Evolutionary conservation across 2,797 vertebrate species (phyloP).

Genomic region (Micromesistius poutassou): DNA sequence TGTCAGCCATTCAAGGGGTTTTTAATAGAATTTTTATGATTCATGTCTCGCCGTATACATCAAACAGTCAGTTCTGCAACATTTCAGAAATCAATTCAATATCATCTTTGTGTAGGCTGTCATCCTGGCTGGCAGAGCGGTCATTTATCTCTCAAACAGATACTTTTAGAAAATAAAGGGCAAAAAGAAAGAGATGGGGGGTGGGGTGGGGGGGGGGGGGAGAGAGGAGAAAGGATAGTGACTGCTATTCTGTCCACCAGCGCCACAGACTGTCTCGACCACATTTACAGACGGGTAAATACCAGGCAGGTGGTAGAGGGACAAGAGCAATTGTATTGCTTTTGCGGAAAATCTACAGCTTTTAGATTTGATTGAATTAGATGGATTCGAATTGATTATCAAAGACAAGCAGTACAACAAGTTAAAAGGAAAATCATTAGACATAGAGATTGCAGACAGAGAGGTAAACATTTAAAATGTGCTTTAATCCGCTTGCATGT

Average conservation of each 20-base stretch:
- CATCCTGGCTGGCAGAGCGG: slow-evolving; percentile 72
- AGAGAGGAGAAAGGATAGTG: slow-evolving; percentile 57
- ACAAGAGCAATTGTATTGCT: neutral
- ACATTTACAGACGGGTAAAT: neutral
- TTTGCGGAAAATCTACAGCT: slow-evolving; percentile 14
- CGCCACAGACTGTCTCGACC: slow-evolving; percentile 17
- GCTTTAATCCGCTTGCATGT: slow-evolving; percentile 39
- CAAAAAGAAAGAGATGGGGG: slow-evolving; percentile 45
- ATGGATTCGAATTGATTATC: slow-evolving; percentile 3
- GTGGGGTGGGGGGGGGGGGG: slow-evolving; percentile 17
- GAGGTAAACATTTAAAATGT: slow-evolving; percentile 20
- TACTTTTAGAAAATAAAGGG: slow-evolving; percentile 76
- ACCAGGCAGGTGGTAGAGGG: slow-evolving; percentile 1
- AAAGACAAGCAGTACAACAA: slow-evolving; percentile 16
- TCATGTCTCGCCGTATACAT: slow-evolving; percentile 85
- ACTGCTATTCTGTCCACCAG: slow-evolving; percentile 36
- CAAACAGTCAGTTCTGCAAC: slow-evolving; percentile 85
- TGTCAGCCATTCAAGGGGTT: slow-evolving; percentile 88
- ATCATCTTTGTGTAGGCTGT: slow-evolving; percentile 88
- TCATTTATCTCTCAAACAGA: slow-evolving; percentile 83
- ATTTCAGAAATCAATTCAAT: slow-evolving; percentile 91
- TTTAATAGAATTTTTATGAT: slow-evolving; percentile 98
- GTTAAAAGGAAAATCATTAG: slow-evolving; percentile 42
- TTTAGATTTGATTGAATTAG: slow-evolving; percentile 38
- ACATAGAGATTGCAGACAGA: slow-evolving; percentile 5